A percentile compares a stretch with the other conserved stretches of the same genome.
Conservation (phyloP, 2,888 invertebrate genomes). For the Gastrophysa polygoni region DNA sequence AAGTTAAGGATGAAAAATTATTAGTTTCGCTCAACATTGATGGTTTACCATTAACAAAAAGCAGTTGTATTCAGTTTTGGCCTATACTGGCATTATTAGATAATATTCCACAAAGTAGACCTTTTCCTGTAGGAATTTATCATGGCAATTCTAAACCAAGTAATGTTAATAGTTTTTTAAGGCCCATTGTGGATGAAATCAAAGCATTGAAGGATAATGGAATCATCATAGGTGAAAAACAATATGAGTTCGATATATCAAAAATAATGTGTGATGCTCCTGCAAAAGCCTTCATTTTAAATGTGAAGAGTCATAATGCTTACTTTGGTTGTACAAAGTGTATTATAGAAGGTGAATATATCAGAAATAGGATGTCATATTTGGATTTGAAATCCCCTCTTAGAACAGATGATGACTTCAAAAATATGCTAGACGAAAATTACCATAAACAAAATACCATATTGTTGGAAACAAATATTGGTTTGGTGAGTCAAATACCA, state of each 20-base stretch:
- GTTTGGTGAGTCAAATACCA: conserved; percentile 12
- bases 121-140: conserved; percentile 22
- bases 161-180: neutral
- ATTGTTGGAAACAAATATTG: conserved; percentile 14
- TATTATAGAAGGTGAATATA: conserved; percentile 33
- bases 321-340: conserved; percentile 42
- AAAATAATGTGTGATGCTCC: conserved; percentile 42
- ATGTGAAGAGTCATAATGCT: conserved; percentile 37
- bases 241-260: conserved; percentile 27
- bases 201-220: conserved; percentile 7
- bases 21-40: conserved; percentile 36
- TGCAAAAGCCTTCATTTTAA: conserved; percentile 37
- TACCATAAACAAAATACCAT: conserved; percentile 14
- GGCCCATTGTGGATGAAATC: conserved; percentile 34
- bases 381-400: conserved; percentile 4
- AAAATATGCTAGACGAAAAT: conserved; percentile 8
- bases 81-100: conserved; percentile 32
- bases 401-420: conserved; percentile 22
- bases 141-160: conserved; percentile 33
- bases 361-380: conserved; percentile 18
- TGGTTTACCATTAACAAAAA: conserved; percentile 37
- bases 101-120: conserved; percentile 9
- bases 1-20: neutral
- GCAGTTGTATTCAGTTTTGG: conserved; percentile 39
- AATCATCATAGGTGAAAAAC: conserved; percentile 1